Base-by-base conservation (phyloP, 1,140 invertebrate species). In the Diprion similis region DNA sequence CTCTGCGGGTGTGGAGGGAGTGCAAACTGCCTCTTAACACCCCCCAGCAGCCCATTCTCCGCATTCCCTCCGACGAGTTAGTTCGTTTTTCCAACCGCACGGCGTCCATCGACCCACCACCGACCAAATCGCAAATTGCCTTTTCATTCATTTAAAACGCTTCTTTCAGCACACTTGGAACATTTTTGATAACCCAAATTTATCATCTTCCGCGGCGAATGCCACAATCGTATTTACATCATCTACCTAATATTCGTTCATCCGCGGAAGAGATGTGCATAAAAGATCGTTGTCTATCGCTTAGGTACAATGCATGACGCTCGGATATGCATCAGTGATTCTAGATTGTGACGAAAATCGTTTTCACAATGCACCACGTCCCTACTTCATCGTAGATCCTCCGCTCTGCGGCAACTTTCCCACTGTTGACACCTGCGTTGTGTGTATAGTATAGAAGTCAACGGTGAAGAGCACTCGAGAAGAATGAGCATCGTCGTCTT, bases 31-130 rank as follows among this genome's bases (percentile, higher is more conserved):
- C 80, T 83, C 80, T 83, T 81, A 79, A 83, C 81, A 78, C 74
- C 73, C 70, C 65, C 15, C 15, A 15, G 65, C 71, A 66, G 9
- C 13, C 69, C 10, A 13, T 47, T 45, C 17, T 45, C 64, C 17
- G 11, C 37, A 17, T 18, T 18, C 37, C 37, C 66, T 68, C 66
- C 6, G 24, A 1, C 24, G 24, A 19, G 66, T 18, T 68, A 11
- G 15, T 68, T 68, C 37, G 66, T 45, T 18, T 68, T 68, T 19
- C 66, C 66, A 8, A 19, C 66, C 66, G 17, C 73, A 71, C 59
- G 78, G 80, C 77, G 78, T 82, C 81, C 79, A 78, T 76, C 79
- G 77, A 81, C 79, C 80, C 78, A 82, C 80, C 80, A 82, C 78
- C 66, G 0, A 19, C 66, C 11, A 18, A 11, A 68, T 11, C 8